Evolutionary conservation across 2,888 invertebrate genomes (phyloP).

Genomic region (Fissipunctia ypsillon): DNA sequence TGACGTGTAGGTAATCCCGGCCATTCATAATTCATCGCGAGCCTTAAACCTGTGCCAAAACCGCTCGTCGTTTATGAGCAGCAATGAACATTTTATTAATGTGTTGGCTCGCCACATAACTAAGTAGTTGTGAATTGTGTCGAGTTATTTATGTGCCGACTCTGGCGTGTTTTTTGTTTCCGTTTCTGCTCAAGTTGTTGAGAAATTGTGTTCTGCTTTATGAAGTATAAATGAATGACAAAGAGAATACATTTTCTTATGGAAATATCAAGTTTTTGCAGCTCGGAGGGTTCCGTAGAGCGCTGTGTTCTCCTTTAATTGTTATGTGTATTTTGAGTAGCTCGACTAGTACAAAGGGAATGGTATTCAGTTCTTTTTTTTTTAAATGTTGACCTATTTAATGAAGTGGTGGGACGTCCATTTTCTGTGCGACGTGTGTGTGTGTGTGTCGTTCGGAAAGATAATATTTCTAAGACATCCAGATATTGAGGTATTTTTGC

Average conservation of each 20-base stretch:
- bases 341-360: slow-evolving; percentile 31
- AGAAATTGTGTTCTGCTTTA: slow-evolving; percentile 51
- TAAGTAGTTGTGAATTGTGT: slow-evolving; percentile 57
- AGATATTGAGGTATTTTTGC: not conserved
- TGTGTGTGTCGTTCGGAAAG: not conserved
- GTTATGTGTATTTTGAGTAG: slow-evolving; percentile 46
- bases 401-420: not conserved
- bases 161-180: slow-evolving; percentile 51
- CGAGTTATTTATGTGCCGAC: slow-evolving; percentile 59
- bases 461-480: not conserved
- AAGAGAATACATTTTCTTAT: slow-evolving; percentile 66
- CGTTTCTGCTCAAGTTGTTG: slow-evolving; percentile 46
- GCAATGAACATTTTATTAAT: slow-evolving; percentile 65
- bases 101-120: slow-evolving; percentile 62
- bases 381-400: slow-evolving; percentile 31
- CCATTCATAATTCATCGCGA: slow-evolving; percentile 57
- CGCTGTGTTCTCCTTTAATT: slow-evolving; percentile 43
- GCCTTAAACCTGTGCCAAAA: slow-evolving; percentile 53
- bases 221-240: slow-evolving; percentile 63
- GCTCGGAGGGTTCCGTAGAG: slow-evolving; percentile 13
- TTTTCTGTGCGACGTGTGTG: not conserved
- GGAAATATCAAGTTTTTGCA: slow-evolving; percentile 56
- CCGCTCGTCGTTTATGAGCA: slow-evolving; percentile 50
- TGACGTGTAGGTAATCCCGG: slow-evolving; percentile 52
- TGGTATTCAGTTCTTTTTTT: slow-evolving; percentile 19